Evolutionary conservation across 2,888 invertebrate species (phyloP).

Genomic region (Lasioglossum calceatum): DNA sequence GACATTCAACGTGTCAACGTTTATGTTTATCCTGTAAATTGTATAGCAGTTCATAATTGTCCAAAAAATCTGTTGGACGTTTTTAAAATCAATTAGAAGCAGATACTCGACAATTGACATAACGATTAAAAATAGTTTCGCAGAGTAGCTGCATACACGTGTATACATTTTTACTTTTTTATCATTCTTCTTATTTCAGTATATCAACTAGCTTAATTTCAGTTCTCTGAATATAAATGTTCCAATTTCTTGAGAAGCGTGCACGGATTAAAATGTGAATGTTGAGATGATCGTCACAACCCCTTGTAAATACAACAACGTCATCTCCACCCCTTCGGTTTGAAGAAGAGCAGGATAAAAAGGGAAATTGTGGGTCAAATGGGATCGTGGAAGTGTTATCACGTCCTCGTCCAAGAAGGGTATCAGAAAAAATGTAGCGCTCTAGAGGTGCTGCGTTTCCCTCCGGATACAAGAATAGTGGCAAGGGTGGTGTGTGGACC

Average conservation of each 20-base stretch:
- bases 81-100: too few species aligned
- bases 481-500: neutral
- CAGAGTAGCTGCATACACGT: too few species aligned
- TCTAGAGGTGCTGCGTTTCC: neutral
- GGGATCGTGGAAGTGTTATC: conserved; percentile 6
- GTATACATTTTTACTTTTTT: neutral
- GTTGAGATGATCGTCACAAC: neutral
- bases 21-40: neutral
- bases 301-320: neutral
- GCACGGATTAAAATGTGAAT: neutral
- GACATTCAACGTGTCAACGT: neutral
- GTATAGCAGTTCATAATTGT: neutral
- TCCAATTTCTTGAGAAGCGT: neutral
- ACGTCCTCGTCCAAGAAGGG: neutral
- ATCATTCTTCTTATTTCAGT: too few species aligned
- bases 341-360: neutral
- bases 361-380: conserved; percentile 9
- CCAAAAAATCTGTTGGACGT: too few species aligned
- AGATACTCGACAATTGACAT: too few species aligned
- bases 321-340: neutral
- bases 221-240: neutral
- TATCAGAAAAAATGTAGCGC: conserved; percentile 11
- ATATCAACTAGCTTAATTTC: neutral
- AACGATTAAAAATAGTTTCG: too few species aligned
- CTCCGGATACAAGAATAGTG: neutral